Evolutionary conservation across 2,113 vertebrate genomes (phyloP).

Genomic region (Aplodontia rufa): DNA sequence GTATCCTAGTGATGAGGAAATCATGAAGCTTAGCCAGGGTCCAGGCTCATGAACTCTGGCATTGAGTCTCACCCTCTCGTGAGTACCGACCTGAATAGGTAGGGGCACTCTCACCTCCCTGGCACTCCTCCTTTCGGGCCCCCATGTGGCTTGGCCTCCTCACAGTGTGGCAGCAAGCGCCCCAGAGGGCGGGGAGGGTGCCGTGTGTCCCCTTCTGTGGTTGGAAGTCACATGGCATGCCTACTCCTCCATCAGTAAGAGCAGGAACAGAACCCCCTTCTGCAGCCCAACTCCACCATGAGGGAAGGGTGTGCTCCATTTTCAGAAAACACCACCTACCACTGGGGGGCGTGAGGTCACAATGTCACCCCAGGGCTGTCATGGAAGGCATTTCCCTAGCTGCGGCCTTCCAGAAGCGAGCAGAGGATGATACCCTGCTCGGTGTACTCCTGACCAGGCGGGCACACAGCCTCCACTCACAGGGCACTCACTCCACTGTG

Average conservation of each 20-base stretch:
- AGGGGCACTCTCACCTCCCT: too few species aligned
- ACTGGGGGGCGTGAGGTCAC: not conserved
- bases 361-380: not conserved
- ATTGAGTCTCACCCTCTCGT: accelerated
- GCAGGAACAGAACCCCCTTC: not conserved
- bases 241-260: too few species aligned
- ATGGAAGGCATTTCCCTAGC: not conserved
- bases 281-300: accelerated
- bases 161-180: accelerated
- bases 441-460: accelerated
- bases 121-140: not conserved
- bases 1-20: accelerated
- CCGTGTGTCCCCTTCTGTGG: accelerated
- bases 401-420: not conserved
- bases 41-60: accelerated
- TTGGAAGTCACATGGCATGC: not conserved
- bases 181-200: not conserved
- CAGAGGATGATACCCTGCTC: not conserved
- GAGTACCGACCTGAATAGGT: not conserved
- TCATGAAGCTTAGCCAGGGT: accelerated
- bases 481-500: not conserved
- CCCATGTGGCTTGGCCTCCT: not conserved
- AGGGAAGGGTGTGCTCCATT: accelerated
- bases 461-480: not conserved
- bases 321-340: not conserved